Evolutionary conservation across 2,888 invertebrate species (phyloP), one percentile per base, ranked within the genome.

Genomic region (Rhyacophila evoluta): DNA sequence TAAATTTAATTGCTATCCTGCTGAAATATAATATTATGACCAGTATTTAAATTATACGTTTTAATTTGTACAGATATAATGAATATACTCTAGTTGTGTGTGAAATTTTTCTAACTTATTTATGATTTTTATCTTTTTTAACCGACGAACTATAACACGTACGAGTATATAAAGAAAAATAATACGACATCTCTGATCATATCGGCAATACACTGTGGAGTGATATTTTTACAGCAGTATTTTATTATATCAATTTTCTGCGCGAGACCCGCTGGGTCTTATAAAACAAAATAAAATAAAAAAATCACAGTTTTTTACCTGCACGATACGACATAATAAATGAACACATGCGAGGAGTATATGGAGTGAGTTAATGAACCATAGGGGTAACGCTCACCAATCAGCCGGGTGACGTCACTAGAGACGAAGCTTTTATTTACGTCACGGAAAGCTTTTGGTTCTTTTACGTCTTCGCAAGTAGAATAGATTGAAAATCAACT

Each of bases 311-410:
- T 55, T 55, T 55, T 39, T 55, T 55, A 55, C 55, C 55, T 55
- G 55, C 55, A 25, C 55, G 55, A 55, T 55, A 55, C 25, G 25
- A 55, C 55, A 55, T 55, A 55, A 55, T 55, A 55, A 55, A 55
- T 55, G 55, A 25, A 55, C 55, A 55, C 55, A 12, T 33, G 29
- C 29, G 29, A 33, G 29, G 6, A 33, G 29, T 25, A 55, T 55
- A 55, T 55, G 55, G 55, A 55, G 55, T 55, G 55, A 19, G 55
- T 1, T 55, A 55, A 55, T 55, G 25, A 55, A 55, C 55, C 55
- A 55, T 55, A 55, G 55, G 55, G 55, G 55, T 19, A 55, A 55
- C 55, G 55, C 55, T 55, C 55, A 19, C 55, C 55, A 55, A 55
- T 55, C 55, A 55, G 19, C 55, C 19, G 15, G 55, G 55, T 55